Conservation (phyloP, 92 coral and sea anemone species). For the Anthopleura xanthogrammica region DNA sequence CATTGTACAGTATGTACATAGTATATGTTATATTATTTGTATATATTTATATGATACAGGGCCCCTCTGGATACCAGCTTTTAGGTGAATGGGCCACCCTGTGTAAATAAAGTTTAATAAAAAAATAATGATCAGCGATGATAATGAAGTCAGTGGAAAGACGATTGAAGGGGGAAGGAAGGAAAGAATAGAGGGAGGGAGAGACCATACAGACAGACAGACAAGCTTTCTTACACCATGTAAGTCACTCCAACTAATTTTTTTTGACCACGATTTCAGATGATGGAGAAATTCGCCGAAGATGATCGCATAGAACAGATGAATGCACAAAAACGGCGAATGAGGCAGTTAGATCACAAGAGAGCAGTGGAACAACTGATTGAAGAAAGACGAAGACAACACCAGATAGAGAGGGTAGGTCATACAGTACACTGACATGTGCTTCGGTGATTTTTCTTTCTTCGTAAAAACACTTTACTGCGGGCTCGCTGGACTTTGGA, state of each 20-base stretch:
- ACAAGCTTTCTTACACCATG: no score
- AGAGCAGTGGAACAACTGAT: conserved; percentile 90
- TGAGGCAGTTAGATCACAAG: conserved; percentile 89
- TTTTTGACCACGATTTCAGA: conserved; percentile 37
- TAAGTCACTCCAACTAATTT: no score
- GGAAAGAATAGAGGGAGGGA: background rate
- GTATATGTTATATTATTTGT: no score
- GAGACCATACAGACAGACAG: background rate
- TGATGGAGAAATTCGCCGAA: conserved; percentile 85
- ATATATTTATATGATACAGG: no score
- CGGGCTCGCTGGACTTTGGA: no score
- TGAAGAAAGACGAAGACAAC: conserved; percentile 85
- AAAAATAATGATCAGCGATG: background rate
- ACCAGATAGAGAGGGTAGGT: conserved; percentile 48
- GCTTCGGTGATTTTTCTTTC: background rate
- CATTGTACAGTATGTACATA: no score
- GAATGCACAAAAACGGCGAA: conserved; percentile 95
- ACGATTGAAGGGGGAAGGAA: background rate
- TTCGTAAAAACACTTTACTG: no score
- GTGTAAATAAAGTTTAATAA: no score
- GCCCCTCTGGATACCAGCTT: no score
- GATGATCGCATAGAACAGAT: conserved; percentile 97
- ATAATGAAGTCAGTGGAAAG: background rate
- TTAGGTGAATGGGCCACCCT: no score
- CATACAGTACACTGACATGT: background rate